Evolutionary conservation across 2,888 invertebrate species (phyloP).

Genomic region (Eueremaeus valkanovi): DNA sequence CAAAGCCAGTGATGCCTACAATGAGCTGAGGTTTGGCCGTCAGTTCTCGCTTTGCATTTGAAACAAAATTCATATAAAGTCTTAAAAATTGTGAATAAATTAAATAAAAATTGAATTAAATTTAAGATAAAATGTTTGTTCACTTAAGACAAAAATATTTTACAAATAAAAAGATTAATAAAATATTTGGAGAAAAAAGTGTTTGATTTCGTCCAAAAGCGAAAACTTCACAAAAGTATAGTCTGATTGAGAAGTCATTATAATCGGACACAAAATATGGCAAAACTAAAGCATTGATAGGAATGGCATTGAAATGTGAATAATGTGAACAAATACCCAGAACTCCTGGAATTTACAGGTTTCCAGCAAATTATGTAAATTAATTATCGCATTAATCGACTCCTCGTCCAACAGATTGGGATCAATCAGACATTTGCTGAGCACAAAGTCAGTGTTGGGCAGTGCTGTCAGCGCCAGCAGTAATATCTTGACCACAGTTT

Average conservation of each 20-base stretch:
- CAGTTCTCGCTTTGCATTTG: background rate
- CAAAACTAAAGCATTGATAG: too few relatives aligned
- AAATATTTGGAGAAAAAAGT: conserved; percentile 3
- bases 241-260: conserved; percentile 7
- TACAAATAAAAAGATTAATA: background rate
- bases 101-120: background rate
- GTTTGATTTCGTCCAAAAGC: background rate
- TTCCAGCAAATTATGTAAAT: conserved; percentile 83
- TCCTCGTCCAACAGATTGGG: conserved; percentile 69
- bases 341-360: conserved; percentile 87
- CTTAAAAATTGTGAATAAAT: background rate
- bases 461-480: conserved; percentile 93
- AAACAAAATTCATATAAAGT: background rate
- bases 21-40: background rate
- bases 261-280: background rate
- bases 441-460: conserved; percentile 94
- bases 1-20: conserved; percentile 78
- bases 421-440: conserved; percentile 92
- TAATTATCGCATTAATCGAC: conserved; percentile 80
- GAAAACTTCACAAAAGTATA: background rate
- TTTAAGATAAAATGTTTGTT: background rate
- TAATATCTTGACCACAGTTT: conserved; percentile 81
- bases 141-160: background rate
- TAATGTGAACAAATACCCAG: conserved; percentile 67
- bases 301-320: too few relatives aligned